Conservation (phyloP, 2,888 invertebrate species). For the Abrostola triplasia region DNA sequence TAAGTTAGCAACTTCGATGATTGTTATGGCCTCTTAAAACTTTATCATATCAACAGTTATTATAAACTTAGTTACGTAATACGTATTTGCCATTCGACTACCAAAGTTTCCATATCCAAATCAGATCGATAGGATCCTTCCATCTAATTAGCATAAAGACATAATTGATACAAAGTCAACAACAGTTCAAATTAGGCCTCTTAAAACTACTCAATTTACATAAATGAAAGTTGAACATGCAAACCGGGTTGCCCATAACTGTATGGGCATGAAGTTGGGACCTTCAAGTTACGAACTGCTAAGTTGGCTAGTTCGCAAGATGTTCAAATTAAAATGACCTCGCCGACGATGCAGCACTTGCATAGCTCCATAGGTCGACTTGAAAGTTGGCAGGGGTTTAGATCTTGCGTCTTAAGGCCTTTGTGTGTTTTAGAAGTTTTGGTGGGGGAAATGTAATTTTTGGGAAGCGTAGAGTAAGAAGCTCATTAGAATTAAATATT, state of each 20-base stretch:
- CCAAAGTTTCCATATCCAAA: conserved; percentile 12
- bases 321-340: conserved; percentile 59
- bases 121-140: background rate
- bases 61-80: background rate
- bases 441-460: conserved; percentile 15
- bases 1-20: conserved; percentile 5
- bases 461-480: background rate
- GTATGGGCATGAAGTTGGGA: conserved; percentile 47
- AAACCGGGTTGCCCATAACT: conserved; percentile 40
- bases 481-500: conserved; percentile 3
- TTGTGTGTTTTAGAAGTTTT: conserved; percentile 38
- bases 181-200: conserved; percentile 38
- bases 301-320: conserved; percentile 54
- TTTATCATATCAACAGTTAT: conserved; percentile 2
- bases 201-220: conserved; percentile 49
- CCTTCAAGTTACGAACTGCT: conserved; percentile 49
- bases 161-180: conserved; percentile 29
- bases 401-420: conserved; percentile 36
- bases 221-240: conserved; percentile 45
- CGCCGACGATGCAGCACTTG: conserved; percentile 54
- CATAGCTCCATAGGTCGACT: conserved; percentile 27
- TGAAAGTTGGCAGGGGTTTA: conserved; percentile 36
- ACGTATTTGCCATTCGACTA: background rate
- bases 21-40: background rate
- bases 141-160: conserved; percentile 12